Evolutionary conservation across 1,140 invertebrate species (phyloP).

Genomic region (Drosophila nigromelanica): DNA sequence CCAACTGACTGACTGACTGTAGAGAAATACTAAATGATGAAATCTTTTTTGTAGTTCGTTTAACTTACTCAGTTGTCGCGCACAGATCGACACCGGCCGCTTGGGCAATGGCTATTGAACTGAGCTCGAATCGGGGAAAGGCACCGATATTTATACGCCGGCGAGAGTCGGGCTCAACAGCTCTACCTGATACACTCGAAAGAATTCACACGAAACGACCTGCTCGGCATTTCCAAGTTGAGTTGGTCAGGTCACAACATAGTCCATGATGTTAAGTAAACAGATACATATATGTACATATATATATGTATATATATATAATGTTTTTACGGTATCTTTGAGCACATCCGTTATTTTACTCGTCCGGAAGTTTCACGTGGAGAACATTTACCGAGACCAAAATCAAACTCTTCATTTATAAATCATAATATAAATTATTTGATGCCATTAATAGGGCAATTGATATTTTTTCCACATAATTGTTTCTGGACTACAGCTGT

Average conservation of each 20-base stretch:
- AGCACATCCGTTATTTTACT: background rate
- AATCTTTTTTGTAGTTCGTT: background rate
- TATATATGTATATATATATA: background rate
- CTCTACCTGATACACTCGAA: conserved; percentile 23
- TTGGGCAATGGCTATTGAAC: conserved; percentile 14
- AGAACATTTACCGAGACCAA: background rate
- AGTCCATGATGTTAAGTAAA: background rate
- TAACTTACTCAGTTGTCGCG: background rate
- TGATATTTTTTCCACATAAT: too few species aligned
- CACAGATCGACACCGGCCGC: conserved; percentile 9
- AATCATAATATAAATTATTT: too few species aligned
- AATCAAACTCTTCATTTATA: too few species aligned
- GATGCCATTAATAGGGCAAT: too few species aligned
- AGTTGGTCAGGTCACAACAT: conserved; percentile 16
- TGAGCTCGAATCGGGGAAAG: conserved; percentile 13
- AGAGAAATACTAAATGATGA: background rate
- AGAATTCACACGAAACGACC: background rate
- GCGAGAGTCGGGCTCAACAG: background rate
- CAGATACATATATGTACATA: background rate
- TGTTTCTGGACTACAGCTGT: too few species aligned
- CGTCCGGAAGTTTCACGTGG: background rate
- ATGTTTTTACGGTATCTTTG: background rate
- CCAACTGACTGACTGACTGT: background rate
- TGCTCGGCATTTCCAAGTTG: conserved; percentile 17
- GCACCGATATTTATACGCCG: conserved; percentile 29